Conservation (phyloP, 1,140 invertebrate species). For the Drosophila funebris region DNA sequence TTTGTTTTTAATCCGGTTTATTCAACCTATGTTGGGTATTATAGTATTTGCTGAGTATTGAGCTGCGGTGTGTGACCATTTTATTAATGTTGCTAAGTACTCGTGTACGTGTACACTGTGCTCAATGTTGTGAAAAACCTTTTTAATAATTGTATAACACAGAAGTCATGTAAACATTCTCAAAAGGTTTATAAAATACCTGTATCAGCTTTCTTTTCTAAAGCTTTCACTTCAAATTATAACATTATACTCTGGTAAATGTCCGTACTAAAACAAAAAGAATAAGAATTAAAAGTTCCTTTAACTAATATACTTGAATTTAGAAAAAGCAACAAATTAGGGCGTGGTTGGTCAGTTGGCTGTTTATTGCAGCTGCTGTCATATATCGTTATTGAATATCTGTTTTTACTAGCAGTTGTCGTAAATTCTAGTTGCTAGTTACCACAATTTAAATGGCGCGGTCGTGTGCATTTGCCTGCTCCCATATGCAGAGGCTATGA, state of each 20-base stretch:
- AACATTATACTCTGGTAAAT: no score
- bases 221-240: no score
- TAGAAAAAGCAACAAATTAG: background rate
- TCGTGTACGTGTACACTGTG: background rate
- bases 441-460: slow-evolving; percentile 40
- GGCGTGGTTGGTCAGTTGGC: slow-evolving; percentile 25
- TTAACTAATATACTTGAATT: background rate
- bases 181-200: no score
- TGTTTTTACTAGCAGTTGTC: slow-evolving; percentile 26
- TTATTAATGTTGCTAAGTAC: slow-evolving; percentile 1
- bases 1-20: slow-evolving; percentile 56
- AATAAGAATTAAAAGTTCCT: no score
- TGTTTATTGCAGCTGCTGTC: slow-evolving; percentile 22
- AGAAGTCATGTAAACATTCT: no score
- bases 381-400: slow-evolving; percentile 16
- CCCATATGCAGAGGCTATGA: slow-evolving; percentile 36
- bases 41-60: slow-evolving; percentile 36
- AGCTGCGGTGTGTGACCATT: slow-evolving; percentile 35
- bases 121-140: background rate
- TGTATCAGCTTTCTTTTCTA: no score
- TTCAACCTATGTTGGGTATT: slow-evolving; percentile 24
- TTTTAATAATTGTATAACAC: background rate
- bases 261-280: no score
- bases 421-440: slow-evolving; percentile 41
- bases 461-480: slow-evolving; percentile 27